These are phyloP conservation scores for Nebria ingens DNA, from an alignment of 1,140 invertebrate genomes.

Conservation along the genomic window DNA sequence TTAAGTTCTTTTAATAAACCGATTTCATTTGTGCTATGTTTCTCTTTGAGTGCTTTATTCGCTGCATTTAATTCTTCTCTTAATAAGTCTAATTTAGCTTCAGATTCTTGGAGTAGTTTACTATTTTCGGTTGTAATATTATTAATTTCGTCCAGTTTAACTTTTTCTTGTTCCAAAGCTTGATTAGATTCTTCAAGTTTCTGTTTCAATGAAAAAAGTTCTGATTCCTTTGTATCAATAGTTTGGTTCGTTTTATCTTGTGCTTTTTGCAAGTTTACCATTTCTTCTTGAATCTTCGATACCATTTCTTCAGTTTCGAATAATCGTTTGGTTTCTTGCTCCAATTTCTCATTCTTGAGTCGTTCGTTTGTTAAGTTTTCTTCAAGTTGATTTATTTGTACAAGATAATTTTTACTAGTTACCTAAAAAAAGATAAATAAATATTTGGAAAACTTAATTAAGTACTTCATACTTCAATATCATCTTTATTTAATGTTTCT, in stretches of 20 bases:
- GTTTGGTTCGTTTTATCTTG: constrained; percentile 20
- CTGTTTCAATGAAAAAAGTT: constrained; percentile 14
- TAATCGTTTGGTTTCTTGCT: constrained; percentile 41
- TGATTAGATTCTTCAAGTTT: constrained; percentile 34
- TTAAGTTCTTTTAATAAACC: constrained; percentile 42
- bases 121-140: constrained; percentile 38
- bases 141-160: constrained; percentile 37
- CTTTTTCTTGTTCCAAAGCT: constrained; percentile 21
- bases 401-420: constrained; percentile 37
- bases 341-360: constrained; percentile 37
- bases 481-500: constrained; percentile 65
- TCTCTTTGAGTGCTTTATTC: constrained; percentile 18
- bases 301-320: constrained; percentile 45
- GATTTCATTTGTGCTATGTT: constrained; percentile 36
- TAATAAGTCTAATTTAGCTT: constrained; percentile 36
- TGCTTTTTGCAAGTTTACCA: constrained; percentile 23
- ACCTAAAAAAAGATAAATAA: constrained; percentile 26
- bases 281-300: constrained; percentile 33
- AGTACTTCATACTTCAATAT: constrained; percentile 63
- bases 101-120: constrained; percentile 35
- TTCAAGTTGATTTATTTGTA: constrained; percentile 44
- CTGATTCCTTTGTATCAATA: constrained; percentile 13
- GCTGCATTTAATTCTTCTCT: constrained; percentile 38
- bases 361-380: constrained; percentile 37
- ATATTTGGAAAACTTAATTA: neutral